phyloP scores from a whole-genome alignment of 2,888 invertebrate genomes.

The Pristionchus entomophagus region DNA sequence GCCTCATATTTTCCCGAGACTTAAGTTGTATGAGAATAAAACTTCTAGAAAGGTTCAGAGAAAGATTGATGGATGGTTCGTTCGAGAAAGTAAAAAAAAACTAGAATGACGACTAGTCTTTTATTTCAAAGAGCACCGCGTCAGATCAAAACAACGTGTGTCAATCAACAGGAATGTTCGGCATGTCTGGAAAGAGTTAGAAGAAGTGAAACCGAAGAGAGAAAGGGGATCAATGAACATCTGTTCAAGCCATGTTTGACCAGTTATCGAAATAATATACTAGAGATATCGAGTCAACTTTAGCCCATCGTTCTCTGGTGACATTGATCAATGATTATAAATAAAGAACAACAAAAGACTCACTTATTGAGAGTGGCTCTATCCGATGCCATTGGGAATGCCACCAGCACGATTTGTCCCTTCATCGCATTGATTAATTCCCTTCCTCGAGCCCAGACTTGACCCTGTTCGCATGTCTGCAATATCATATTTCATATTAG shows the following conservation, averaged over 20 bases:
- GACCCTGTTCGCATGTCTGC: slow-evolving; percentile 14
- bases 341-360: background rate
- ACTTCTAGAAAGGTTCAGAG: too few relatives aligned
- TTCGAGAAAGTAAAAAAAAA: too few relatives aligned
- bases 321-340: too few relatives aligned
- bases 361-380: background rate
- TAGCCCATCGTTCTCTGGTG: too few relatives aligned
- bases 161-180: background rate
- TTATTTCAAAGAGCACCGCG: slow-evolving; percentile 19
- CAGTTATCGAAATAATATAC: too few relatives aligned
- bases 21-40: too few relatives aligned
- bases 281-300: too few relatives aligned
- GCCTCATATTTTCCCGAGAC: too few relatives aligned
- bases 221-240: background rate
- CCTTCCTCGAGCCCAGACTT: slow-evolving; percentile 14
- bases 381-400: background rate
- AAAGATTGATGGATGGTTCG: too few relatives aligned
- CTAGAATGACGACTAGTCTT: background rate
- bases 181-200: too few relatives aligned
- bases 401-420: slow-evolving; percentile 31
- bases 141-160: background rate
- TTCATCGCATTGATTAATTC: slow-evolving; percentile 19
- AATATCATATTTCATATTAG: too few relatives aligned
- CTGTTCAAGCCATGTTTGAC: too few relatives aligned
- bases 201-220: background rate